phyloP scores from a whole-genome alignment of 2,888 invertebrate species.

The Limenitis camilla region DNA sequence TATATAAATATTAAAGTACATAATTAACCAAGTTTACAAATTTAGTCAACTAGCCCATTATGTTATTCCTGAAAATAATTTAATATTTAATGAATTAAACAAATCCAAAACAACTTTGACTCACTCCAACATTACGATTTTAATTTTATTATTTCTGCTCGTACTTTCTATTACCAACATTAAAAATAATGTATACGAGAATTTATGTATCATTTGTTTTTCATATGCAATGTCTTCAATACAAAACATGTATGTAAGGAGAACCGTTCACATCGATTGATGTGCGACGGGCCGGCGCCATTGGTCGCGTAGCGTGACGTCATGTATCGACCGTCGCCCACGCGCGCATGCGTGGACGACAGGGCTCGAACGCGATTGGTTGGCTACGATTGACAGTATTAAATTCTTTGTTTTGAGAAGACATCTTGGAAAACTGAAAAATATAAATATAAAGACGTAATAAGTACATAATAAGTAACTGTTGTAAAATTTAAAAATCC shows the following conservation, averaged over 20 bases:
- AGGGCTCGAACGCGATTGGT: constrained; percentile 47
- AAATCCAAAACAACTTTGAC: too few relatives aligned
- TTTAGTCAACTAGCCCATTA: too few relatives aligned
- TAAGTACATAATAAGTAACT: not conserved
- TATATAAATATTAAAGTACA: too few relatives aligned
- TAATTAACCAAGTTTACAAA: too few relatives aligned
- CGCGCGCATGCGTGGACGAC: constrained; percentile 58
- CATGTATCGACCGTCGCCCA: constrained; percentile 67
- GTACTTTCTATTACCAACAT: too few relatives aligned
- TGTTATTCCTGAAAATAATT: too few relatives aligned
- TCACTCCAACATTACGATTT: too few relatives aligned
- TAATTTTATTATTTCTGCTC: too few relatives aligned
- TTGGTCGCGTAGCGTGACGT: constrained; percentile 62
- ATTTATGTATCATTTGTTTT: too few relatives aligned
- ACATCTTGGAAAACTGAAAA: constrained; percentile 20
- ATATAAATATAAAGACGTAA: constrained; percentile 14
- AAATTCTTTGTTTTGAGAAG: constrained; percentile 30
- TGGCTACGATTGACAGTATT: constrained; percentile 38
- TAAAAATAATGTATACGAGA: too few relatives aligned
- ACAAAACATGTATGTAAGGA: constrained; percentile 23
- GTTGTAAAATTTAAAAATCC: not conserved
- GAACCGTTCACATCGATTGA: constrained; percentile 63
- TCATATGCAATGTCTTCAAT: constrained; percentile 8
- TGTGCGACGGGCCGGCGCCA: constrained; percentile 58
- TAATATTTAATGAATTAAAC: too few relatives aligned